Evolutionary conservation across 1,140 invertebrate species (phyloP).

Genomic region (Nasonia vitripennis): DNA sequence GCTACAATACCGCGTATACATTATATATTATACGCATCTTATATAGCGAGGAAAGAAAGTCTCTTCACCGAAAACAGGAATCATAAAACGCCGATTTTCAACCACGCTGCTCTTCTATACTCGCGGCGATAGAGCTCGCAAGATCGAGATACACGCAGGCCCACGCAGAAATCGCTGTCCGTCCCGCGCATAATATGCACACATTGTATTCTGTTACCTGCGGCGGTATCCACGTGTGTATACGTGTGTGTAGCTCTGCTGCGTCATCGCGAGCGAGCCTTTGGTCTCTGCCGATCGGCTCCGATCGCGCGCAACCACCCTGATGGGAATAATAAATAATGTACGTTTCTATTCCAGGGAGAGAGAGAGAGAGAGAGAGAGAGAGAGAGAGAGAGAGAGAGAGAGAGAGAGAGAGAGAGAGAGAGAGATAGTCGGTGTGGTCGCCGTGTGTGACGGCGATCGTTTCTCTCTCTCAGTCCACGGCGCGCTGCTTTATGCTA

Average conservation of each 20-base stretch:
- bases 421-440: conserved; percentile 1
- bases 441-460: not conserved
- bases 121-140: not conserved
- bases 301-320: conserved; percentile 54
- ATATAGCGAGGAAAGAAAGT: not conserved
- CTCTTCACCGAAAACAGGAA: not conserved
- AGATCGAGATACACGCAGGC: not conserved
- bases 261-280: conserved; percentile 64
- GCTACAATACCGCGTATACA: not conserved
- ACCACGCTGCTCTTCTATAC: not conserved
- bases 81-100: not conserved
- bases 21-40: not conserved
- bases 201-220: not conserved
- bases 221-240: not conserved
- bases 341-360: conserved; percentile 44
- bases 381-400: conserved; percentile 59
- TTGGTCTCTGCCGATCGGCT: conserved; percentile 58
- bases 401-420: conserved; percentile 59
- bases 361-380: conserved; percentile 54
- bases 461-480: not conserved
- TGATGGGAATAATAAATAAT: conserved; percentile 74
- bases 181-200: not conserved
- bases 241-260: conserved; percentile 57
- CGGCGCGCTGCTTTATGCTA: conserved; percentile 28
- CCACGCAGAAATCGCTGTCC: not conserved